These are phyloP conservation scores for Harlomillsia oculata DNA, from an alignment of 1,140 invertebrate genomes.

Conservation along the genomic window DNA sequence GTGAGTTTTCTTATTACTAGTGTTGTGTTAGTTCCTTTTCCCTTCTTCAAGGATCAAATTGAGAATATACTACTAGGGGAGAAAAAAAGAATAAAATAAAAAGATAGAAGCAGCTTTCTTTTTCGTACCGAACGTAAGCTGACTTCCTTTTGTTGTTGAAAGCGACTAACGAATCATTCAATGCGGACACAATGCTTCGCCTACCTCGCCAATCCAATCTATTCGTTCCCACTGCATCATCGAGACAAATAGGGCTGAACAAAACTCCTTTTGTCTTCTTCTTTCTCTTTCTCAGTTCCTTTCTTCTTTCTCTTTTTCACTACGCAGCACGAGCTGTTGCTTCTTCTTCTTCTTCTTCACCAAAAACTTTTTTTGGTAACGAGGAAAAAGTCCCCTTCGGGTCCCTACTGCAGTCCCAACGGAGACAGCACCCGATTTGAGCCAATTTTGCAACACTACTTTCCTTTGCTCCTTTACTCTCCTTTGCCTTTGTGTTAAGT, in stretches of 20 bases:
- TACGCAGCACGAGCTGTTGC: background rate
- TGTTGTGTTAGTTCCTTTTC: background rate
- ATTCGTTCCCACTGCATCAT: too few species aligned
- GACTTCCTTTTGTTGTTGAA: slow-evolving; percentile 15
- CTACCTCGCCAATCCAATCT: too few species aligned
- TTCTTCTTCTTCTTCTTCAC: background rate
- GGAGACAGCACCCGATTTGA: too few species aligned
- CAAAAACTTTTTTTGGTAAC: background rate
- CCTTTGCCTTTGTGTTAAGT: too few species aligned
- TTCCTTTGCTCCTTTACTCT: too few species aligned
- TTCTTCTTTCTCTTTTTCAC: background rate
- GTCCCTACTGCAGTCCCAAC: too few species aligned
- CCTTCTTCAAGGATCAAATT: background rate
- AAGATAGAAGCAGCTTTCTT: background rate
- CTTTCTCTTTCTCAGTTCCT: slow-evolving; percentile 2
- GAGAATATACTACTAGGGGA: slow-evolving; percentile 3
- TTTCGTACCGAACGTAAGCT: background rate
- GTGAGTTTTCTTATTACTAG: too few species aligned
- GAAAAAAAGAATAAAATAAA: slow-evolving; percentile 1
- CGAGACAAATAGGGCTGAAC: too few species aligned
- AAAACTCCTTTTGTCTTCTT: slow-evolving; percentile 6
- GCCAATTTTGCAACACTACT: too few species aligned
- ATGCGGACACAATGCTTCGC: slow-evolving; percentile 11
- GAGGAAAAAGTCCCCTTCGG: too few species aligned
- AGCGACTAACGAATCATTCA: slow-evolving; percentile 25